These are phyloP conservation scores for Musca vetustissima DNA, from an alignment of 1,140 invertebrate species.

Conservation along the genomic window DNA sequence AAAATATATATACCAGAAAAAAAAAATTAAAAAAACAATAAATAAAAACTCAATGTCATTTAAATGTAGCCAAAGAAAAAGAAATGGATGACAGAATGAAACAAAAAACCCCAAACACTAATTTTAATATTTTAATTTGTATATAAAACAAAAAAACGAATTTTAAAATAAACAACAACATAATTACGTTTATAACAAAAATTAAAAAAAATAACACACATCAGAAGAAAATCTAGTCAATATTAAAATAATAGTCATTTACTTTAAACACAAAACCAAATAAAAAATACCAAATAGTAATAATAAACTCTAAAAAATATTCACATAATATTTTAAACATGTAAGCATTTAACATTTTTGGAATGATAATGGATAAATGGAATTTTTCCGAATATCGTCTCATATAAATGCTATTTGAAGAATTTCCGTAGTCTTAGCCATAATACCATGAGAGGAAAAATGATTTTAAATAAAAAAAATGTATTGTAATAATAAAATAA, in stretches of 20 bases:
- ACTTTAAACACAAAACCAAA: constrained; percentile 2
- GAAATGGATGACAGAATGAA: not conserved
- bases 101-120: not conserved
- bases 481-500: no score
- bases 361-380: not conserved
- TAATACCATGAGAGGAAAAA: no score
- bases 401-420: not conserved
- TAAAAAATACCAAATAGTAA: not conserved
- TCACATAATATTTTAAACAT: not conserved
- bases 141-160: not conserved
- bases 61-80: constrained; percentile 16
- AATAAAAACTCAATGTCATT: constrained; percentile 3
- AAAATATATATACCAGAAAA: not conserved
- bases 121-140: constrained; percentile 1
- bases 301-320: not conserved
- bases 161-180: no score
- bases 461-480: no score
- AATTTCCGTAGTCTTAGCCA: no score
- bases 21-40: constrained; percentile 7
- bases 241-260: constrained; percentile 16
- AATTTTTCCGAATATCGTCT: not conserved
- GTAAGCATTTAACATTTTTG: not conserved
- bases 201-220: not conserved
- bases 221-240: constrained; percentile 1
- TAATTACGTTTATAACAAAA: not conserved